These are phyloP conservation scores for Prinia subflava DNA, from an alignment of 2,113 vertebrate genomes.

Conservation along the genomic window DNA sequence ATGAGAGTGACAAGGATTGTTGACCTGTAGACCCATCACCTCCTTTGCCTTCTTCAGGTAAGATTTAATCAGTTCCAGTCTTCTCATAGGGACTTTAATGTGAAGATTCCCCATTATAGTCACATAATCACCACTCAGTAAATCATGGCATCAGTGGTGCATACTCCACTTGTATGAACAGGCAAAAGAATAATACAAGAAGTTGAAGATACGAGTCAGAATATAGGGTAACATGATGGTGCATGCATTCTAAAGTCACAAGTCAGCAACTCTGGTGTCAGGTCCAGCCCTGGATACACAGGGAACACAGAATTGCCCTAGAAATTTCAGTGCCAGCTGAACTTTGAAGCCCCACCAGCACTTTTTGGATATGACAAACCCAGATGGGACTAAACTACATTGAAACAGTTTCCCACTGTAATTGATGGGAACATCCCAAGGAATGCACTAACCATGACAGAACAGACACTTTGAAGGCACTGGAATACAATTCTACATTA, in stretches of 20 bases:
- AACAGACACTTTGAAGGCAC: not conserved
- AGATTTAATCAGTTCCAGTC: constrained; percentile 32
- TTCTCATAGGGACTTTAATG: not conserved
- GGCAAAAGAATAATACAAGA: not conserved
- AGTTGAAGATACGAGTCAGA: not conserved
- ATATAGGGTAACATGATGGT: not conserved
- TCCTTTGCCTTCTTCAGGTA: not conserved
- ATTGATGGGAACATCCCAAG: no score
- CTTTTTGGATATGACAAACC: not conserved
- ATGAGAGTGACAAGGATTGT: not conserved
- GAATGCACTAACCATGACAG: not conserved
- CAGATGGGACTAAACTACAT: not conserved
- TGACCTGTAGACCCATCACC: not conserved
- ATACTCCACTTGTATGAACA: not conserved
- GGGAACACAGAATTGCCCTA: accelerated
- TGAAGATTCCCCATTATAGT: not conserved
- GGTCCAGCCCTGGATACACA: not conserved
- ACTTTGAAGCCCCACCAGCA: not conserved
- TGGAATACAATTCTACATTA: not conserved
- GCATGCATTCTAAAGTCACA: not conserved
- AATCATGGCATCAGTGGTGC: not conserved
- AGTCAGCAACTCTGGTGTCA: accelerated
- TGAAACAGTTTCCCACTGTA: not conserved
- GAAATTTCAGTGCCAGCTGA: not conserved
- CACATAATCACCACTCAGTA: not conserved